A percentile compares a stretch with the other conserved stretches of the same genome.
Evolutionary conservation across 2,888 invertebrate genomes (phyloP).

Genomic region (Sabatieria punctata): DNA sequence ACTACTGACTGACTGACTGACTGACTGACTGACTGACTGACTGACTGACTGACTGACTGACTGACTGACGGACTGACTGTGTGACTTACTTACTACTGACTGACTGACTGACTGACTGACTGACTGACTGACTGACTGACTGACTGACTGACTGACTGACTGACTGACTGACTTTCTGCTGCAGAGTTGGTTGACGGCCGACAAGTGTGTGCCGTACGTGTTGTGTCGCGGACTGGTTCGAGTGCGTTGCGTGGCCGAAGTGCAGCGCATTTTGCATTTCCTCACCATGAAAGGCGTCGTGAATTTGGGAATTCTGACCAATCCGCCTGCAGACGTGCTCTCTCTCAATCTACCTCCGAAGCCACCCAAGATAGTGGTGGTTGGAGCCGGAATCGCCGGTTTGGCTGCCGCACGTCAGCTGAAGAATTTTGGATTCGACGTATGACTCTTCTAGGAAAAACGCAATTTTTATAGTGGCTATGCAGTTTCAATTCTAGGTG

Average conservation of each 20-base stretch:
- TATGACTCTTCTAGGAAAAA: slow-evolving; percentile 14
- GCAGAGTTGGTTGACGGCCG: slow-evolving; percentile 32
- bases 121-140: no score
- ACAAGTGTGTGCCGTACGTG: slow-evolving; percentile 25
- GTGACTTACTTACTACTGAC: neutral
- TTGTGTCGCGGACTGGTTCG: slow-evolving; percentile 34
- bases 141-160: no score
- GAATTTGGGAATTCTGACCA: slow-evolving; percentile 30
- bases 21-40: no score
- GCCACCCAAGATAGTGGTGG: slow-evolving; percentile 31
- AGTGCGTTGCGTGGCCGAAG: slow-evolving; percentile 25
- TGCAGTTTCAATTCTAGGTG: slow-evolving; percentile 26
- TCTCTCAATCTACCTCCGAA: neutral
- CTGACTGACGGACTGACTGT: slow-evolving; percentile 2
- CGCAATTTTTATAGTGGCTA: slow-evolving; percentile 2
- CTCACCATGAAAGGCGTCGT: slow-evolving; percentile 32
- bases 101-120: no score
- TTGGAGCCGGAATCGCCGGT: slow-evolving; percentile 39
- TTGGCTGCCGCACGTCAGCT: slow-evolving; percentile 38
- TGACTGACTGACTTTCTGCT: no score
- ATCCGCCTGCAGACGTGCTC: no score
- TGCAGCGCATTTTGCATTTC: slow-evolving; percentile 28
- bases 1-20: no score
- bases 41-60: neutral
- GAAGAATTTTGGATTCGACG: slow-evolving; percentile 33